Conservation (phyloP, 2,797 vertebrate species). For the Phrynocephalus forsythii region DNA sequence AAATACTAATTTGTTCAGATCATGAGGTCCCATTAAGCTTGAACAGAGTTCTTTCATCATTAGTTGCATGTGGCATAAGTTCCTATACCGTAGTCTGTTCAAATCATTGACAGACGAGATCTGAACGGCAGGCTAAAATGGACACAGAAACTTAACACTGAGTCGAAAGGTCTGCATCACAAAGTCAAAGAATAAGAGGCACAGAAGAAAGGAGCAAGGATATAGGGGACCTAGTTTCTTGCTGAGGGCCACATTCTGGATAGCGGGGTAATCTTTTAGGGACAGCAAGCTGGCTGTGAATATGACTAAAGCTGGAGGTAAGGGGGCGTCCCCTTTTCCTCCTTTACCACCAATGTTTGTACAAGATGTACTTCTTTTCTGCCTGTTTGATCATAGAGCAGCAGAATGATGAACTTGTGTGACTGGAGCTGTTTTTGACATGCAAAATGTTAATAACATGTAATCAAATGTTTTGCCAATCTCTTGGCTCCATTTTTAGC, state of each 20-base stretch:
- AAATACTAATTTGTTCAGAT: constrained; percentile 1
- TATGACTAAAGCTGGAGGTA: background rate
- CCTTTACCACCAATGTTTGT: too few relatives aligned
- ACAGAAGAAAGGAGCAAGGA: too few relatives aligned
- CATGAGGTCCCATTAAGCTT: background rate
- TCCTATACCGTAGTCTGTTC: background rate
- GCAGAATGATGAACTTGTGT: background rate
- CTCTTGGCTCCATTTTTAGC: background rate
- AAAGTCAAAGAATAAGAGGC: background rate
- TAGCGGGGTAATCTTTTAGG: background rate
- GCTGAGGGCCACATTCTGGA: background rate
- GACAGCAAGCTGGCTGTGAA: background rate
- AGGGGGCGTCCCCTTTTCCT: background rate
- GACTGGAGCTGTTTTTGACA: background rate
- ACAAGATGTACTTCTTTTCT: background rate
- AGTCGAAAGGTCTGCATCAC: background rate
- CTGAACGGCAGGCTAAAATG: background rate
- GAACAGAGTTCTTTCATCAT: constrained; percentile 5
- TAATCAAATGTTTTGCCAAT: background rate
- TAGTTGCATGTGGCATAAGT: background rate
- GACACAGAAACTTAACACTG: constrained; percentile 23
- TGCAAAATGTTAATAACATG: background rate
- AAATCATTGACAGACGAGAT: background rate
- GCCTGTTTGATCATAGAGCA: background rate
- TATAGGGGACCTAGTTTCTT: background rate